These are phyloP conservation scores for Tretioscincus oriximinensis DNA, from an alignment of 2,113 vertebrate genomes.

Conservation along the genomic window DNA sequence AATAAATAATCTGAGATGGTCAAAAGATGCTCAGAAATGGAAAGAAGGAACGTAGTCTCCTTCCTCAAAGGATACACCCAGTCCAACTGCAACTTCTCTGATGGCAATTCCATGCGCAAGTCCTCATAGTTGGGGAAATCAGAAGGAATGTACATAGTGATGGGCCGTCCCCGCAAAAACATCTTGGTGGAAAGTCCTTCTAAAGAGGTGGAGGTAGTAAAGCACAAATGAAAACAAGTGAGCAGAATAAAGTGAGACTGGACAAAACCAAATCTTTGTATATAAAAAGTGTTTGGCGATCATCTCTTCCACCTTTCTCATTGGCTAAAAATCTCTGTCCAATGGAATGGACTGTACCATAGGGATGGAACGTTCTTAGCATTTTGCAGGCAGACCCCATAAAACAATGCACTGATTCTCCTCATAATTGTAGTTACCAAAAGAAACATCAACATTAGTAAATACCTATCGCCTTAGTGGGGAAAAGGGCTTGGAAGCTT, in stretches of 20 bases:
- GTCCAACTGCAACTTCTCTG: constrained; percentile 84
- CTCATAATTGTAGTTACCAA: no score
- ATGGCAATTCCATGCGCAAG: constrained; percentile 82
- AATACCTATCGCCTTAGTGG: no score
- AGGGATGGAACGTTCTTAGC: no score
- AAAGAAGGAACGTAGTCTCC: background rate
- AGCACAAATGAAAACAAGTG: background rate
- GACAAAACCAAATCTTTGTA: background rate
- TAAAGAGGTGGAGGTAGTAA: constrained; percentile 25
- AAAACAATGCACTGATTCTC: no score
- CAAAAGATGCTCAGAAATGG: background rate
- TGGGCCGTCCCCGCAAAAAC: constrained; percentile 90
- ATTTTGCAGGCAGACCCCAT: no score
- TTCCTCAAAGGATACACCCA: constrained; percentile 86
- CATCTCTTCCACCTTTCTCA: no score
- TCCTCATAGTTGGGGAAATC: constrained; percentile 87
- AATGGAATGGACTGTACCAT: no score
- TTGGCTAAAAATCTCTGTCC: no score
- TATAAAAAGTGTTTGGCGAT: no score
- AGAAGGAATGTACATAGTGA: constrained; percentile 91
- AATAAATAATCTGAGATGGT: background rate
- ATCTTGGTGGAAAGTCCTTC: constrained; percentile 88
- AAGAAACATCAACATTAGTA: no score
- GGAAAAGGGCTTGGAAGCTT: no score
- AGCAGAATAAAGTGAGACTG: no score